phyloP scores from a whole-genome alignment of 1,140 invertebrate species.

The Lordiphosa collinella region DNA sequence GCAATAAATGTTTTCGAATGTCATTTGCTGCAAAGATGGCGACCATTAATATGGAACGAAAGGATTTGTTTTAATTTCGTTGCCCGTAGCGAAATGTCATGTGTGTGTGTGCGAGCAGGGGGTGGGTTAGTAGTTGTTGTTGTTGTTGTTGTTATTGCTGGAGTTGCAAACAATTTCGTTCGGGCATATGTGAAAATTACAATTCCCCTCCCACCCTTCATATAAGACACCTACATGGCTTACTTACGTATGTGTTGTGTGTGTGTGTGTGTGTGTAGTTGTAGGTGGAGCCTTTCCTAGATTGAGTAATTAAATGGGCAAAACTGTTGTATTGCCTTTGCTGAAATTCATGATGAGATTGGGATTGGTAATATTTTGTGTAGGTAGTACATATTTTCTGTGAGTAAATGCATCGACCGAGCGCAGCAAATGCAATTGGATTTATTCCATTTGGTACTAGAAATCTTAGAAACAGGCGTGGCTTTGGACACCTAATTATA shows the following conservation, averaged over 20 bases:
- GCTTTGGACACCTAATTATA: no score
- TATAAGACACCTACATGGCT: background rate
- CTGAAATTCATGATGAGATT: no score
- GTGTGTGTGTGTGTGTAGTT: slow-evolving; percentile 27
- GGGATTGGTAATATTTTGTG: no score
- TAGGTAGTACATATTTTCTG: no score
- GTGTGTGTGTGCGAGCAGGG: background rate
- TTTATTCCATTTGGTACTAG: no score
- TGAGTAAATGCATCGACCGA: no score
- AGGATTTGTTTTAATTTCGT: slow-evolving; percentile 77
- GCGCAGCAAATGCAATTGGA: no score
- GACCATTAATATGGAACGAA: slow-evolving; percentile 78
- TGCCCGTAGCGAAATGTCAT: slow-evolving; percentile 30
- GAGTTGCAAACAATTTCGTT: slow-evolving; percentile 9
- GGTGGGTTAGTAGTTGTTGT: slow-evolving; percentile 25
- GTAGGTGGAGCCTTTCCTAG: slow-evolving; percentile 31
- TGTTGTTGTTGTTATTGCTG: background rate
- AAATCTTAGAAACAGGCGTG: no score
- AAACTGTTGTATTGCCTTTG: slow-evolving; percentile 38
- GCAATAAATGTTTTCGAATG: slow-evolving; percentile 78
- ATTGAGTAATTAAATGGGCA: slow-evolving; percentile 52
- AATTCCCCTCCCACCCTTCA: slow-evolving; percentile 10
- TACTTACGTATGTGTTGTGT: background rate
- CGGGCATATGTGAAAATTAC: slow-evolving; percentile 29
- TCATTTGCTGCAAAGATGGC: slow-evolving; percentile 75